Evolutionary conservation across 2,797 vertebrate species (phyloP), one percentile per base, ranked within the genome.

Genomic region (Apogon hyalosoma): DNA sequence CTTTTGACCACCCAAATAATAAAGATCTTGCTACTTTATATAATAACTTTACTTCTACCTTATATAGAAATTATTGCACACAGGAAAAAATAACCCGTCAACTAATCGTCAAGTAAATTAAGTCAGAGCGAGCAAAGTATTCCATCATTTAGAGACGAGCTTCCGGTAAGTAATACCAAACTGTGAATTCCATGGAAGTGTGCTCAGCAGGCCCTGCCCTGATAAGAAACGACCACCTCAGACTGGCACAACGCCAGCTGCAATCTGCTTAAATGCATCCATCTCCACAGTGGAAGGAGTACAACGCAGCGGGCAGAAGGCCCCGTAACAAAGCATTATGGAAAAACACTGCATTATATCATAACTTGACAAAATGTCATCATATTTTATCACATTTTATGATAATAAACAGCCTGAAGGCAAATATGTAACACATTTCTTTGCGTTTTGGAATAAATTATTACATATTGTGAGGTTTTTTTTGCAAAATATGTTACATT

Each of bases 151-250:
- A 70, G 47, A 69, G 57, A 45, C 57, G 54, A 42, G 41, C 61
- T 11, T 36, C 19, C 36, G 50, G 58, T 58, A 54, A 55, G 63
- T 42, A 76, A 62, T 21, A 65, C 24, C 52, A 60, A 69, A 69
- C 77, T 64, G 62, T 58, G 58, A 63, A 74, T 65, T 69, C 49
- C 18, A 28, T 55, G 59, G 71, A 64, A 49, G 79, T 73, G 75
- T 38, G 59, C 73, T 69, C 40, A 49, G 69, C 63, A 31, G 71
- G 76, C 71, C 79, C 79, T 57, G 79, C 83, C 79, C 80, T 63
- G 76, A 91, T 86, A 84, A 89, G 75, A 47, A 39, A 73, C 69
- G 68, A 69, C 79, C 68, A 52, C 47, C 38, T 57, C 51, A 50
- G 63, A 75, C 28, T 68, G 73, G 70, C 72, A 50, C 38, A 68